These are phyloP conservation scores for Catonia carolina DNA, from an alignment of 2,888 invertebrate genomes.

Conservation along the genomic window DNA sequence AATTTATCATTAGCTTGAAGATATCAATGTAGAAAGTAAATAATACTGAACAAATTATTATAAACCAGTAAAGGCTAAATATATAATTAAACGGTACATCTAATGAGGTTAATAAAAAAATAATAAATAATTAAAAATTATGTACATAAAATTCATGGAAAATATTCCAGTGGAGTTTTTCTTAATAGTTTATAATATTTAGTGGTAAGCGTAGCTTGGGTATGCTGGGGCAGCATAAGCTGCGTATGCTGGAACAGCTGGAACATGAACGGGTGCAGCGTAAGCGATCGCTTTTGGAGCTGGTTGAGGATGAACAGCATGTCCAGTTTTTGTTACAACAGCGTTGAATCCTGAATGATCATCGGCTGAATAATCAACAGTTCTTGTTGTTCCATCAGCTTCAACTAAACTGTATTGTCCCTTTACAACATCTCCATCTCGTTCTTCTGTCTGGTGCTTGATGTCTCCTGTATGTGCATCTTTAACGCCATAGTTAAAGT, in stretches of 20 bases:
- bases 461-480: constrained; percentile 67
- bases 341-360: constrained; percentile 74
- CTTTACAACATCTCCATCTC: constrained; percentile 66
- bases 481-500: constrained; percentile 64
- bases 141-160: too few relatives aligned
- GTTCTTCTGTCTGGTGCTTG: constrained; percentile 63
- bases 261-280: not conserved
- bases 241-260: not conserved
- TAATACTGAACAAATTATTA: too few relatives aligned
- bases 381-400: constrained; percentile 66
- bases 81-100: too few relatives aligned
- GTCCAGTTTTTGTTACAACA: constrained; percentile 44
- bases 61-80: too few relatives aligned
- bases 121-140: too few relatives aligned
- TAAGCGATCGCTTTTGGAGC: constrained; percentile 10
- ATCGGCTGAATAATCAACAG: constrained; percentile 66
- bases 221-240: constrained; percentile 1
- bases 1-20: too few relatives aligned
- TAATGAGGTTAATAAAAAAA: too few relatives aligned
- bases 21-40: too few relatives aligned
- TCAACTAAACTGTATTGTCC: constrained; percentile 51
- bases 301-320: constrained; percentile 27
- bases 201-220: not conserved
- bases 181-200: too few relatives aligned
- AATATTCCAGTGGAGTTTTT: too few relatives aligned